These are phyloP conservation scores for Hestina assimilis DNA, from an alignment of 1,140 invertebrate species.

Conservation along the genomic window DNA sequence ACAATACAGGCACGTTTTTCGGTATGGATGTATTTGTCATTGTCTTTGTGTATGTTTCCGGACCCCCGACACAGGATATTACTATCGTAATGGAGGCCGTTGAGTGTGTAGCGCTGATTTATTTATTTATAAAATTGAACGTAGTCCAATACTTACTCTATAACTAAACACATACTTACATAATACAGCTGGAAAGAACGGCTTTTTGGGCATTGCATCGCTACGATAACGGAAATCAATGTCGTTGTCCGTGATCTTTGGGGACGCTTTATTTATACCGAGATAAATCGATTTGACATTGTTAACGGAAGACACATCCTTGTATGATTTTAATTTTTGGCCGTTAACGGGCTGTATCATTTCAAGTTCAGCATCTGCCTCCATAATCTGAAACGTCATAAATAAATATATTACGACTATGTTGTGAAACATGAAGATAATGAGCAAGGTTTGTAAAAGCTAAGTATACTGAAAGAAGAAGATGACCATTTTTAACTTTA, in stretches of 20 bases:
- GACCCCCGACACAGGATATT: no score
- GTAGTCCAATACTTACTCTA: background rate
- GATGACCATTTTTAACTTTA: no score
- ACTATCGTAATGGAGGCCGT: no score
- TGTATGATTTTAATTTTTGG: conserved; percentile 45
- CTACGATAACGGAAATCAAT: conserved; percentile 72
- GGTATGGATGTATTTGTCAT: no score
- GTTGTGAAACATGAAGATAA: no score
- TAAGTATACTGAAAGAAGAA: no score
- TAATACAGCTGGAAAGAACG: conserved; percentile 63
- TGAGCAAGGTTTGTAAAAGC: no score
- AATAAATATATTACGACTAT: background rate
- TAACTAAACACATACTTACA: conserved; percentile 46
- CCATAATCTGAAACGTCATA: conserved; percentile 34
- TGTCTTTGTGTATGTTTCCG: no score
- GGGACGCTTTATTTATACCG: conserved; percentile 50
- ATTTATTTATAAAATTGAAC: background rate
- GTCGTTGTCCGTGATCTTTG: conserved; percentile 56
- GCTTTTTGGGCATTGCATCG: conserved; percentile 67
- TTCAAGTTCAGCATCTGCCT: conserved; percentile 10
- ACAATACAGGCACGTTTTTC: no score
- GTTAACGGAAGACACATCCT: conserved; percentile 26
- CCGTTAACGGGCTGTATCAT: conserved; percentile 29
- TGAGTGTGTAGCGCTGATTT: no score
- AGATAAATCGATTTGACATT: conserved; percentile 49